These are phyloP conservation scores for Polydrusus pterygomalis DNA, from an alignment of 2,888 invertebrate species.

Conservation along the genomic window DNA sequence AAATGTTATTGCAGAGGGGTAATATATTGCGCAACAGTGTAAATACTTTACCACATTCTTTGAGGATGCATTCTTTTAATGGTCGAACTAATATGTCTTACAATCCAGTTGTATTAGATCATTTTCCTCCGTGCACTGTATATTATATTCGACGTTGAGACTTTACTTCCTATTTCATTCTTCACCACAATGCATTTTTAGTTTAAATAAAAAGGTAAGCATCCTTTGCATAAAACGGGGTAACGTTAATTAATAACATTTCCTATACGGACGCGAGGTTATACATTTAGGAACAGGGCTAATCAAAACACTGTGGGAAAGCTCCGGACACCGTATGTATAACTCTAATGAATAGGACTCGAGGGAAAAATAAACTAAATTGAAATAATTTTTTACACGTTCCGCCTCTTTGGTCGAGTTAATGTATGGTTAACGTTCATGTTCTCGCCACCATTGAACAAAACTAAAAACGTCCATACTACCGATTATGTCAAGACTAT, in stretches of 20 bases:
- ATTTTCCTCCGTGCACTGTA: too few relatives aligned
- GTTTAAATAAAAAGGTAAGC: not conserved
- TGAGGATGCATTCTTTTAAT: too few relatives aligned
- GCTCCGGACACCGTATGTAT: constrained; percentile 19
- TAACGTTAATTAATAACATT: constrained; percentile 32
- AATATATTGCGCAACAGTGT: too few relatives aligned
- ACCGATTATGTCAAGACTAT: too few relatives aligned
- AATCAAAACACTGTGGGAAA: constrained; percentile 31
- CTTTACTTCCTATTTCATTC: too few relatives aligned
- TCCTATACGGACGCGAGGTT: constrained; percentile 19
- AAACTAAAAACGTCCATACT: not conserved
- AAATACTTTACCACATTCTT: too few relatives aligned
- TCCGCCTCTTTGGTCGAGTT: not conserved
- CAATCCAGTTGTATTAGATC: too few relatives aligned
- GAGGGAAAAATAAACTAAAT: constrained; percentile 35
- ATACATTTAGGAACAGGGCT: constrained; percentile 22
- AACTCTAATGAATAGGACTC: constrained; percentile 41
- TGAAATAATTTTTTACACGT: constrained; percentile 27
- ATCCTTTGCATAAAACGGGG: not conserved
- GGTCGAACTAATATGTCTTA: too few relatives aligned
- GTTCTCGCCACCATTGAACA: not conserved
- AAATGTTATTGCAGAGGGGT: too few relatives aligned
- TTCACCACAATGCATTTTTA: too few relatives aligned
- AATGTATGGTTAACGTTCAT: not conserved
- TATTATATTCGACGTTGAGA: too few relatives aligned